phyloP scores from a whole-genome alignment of 2,797 vertebrate genomes.

The Xerus rutilus region DNA sequence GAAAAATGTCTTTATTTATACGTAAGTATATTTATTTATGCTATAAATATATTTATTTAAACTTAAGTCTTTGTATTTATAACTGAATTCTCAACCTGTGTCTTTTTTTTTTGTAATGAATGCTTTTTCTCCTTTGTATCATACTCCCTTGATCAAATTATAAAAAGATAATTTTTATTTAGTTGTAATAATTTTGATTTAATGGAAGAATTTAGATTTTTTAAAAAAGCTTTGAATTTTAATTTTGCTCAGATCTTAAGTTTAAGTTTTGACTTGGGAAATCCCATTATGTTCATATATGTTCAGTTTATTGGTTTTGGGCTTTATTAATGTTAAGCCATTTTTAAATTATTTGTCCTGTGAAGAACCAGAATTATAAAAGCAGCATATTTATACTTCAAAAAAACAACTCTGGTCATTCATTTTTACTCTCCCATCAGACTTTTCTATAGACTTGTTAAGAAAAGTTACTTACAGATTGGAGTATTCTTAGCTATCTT shows the following conservation, averaged over 20 bases:
- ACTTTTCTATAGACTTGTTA: background rate
- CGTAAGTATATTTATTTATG: too few species aligned
- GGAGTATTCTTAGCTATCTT: constrained; percentile 10
- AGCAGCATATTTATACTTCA: background rate
- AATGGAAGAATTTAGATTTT: constrained; percentile 16
- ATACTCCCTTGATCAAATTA: constrained; percentile 14
- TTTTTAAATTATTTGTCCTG: constrained; percentile 6
- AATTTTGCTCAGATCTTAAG: constrained; percentile 20
- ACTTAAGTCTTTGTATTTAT: background rate
- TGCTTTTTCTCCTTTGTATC: constrained; percentile 10
- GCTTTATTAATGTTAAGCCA: background rate
- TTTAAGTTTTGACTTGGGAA: background rate
- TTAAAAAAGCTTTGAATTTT: background rate
- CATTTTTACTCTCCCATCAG: constrained; percentile 22
- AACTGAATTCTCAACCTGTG: background rate
- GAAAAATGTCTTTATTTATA: too few species aligned
- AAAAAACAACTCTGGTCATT: background rate
- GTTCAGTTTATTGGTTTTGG: background rate
- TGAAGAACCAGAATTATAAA: background rate
- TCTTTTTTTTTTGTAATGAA: constrained; percentile 58
- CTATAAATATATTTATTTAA: too few species aligned
- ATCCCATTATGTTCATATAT: background rate
- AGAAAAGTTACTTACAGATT: constrained; percentile 25
- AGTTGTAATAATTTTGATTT: constrained; percentile 43
- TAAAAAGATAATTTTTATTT: background rate